A percentile compares a stretch with the other conserved stretches of the same genome.
These are phyloP conservation scores for Corythornis vintsioides DNA, from an alignment of 2,113 vertebrate genomes.

Conservation along the genomic window DNA sequence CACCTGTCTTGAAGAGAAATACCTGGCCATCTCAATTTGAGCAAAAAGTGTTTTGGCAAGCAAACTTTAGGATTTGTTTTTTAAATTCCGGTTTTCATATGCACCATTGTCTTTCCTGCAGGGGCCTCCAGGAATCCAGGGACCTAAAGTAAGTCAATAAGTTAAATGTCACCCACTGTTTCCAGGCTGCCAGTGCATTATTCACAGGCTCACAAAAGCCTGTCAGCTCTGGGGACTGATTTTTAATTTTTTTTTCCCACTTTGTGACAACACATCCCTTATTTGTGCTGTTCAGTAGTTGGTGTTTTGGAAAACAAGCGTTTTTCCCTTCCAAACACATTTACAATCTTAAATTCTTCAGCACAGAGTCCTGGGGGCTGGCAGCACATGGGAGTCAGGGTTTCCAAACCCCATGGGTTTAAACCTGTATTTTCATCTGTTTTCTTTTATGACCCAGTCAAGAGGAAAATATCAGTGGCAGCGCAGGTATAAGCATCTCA, in stretches of 20 bases:
- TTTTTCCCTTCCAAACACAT: background rate
- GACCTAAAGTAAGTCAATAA: constrained; percentile 85
- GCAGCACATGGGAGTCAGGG: background rate
- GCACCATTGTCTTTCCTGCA: constrained; percentile 63
- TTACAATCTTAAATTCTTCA: background rate
- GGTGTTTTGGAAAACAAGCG: background rate
- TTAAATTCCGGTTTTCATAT: background rate
- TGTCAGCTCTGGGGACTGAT: constrained; percentile 19
- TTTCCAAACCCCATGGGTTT: background rate
- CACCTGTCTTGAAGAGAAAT: background rate
- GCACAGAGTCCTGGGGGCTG: background rate
- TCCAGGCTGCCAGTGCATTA: constrained; percentile 14
- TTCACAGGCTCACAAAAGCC: constrained; percentile 37
- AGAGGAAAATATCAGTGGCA: background rate
- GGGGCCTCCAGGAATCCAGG: constrained; percentile 90
- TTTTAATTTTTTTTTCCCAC: background rate
- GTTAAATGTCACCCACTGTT: background rate
- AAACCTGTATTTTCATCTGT: background rate
- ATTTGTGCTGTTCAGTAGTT: background rate
- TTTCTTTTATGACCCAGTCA: background rate
- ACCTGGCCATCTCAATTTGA: background rate
- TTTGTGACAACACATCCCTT: constrained; percentile 15
- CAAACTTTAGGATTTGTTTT: background rate
- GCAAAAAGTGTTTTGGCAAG: background rate
- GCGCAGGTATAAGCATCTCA: background rate